Conservation (phyloP, 2,888 invertebrate species). For the Drosophila niveifrons region DNA sequence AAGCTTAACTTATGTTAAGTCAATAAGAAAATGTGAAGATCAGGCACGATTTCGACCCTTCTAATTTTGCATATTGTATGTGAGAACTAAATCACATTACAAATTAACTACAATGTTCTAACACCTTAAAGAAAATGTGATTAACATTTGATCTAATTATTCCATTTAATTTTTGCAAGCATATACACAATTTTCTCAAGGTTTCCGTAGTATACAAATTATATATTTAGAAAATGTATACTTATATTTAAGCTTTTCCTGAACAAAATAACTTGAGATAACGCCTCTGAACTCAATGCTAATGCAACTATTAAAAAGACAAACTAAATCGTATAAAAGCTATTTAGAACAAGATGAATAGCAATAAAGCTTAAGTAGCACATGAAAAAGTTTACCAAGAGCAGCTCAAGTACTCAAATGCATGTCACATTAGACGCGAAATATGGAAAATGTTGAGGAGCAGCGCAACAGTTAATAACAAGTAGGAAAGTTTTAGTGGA, state of each 20-base stretch:
- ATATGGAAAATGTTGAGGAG: background rate
- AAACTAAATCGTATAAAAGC: background rate
- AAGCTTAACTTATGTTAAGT: background rate
- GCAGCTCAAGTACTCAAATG: slow-evolving; percentile 7
- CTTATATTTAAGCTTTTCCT: too few species aligned
- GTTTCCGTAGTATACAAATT: too few species aligned
- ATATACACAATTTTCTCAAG: too few species aligned
- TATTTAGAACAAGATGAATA: background rate
- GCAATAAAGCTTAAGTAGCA: slow-evolving; percentile 3
- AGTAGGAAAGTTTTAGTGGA: background rate
- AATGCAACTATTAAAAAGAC: background rate
- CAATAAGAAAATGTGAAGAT: background rate
- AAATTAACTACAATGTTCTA: too few species aligned
- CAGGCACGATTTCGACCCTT: too few species aligned
- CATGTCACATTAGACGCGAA: background rate
- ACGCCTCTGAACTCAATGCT: background rate
- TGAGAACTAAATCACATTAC: too few species aligned
- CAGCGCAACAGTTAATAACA: slow-evolving; percentile 19
- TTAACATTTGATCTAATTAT: too few species aligned
- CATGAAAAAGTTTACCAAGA: slow-evolving; percentile 17
- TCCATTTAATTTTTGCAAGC: too few species aligned
- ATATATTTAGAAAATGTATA: too few species aligned
- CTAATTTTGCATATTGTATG: too few species aligned
- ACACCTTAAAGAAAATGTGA: too few species aligned
- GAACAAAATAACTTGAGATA: too few species aligned